Evolutionary conservation across 1,140 invertebrate species (phyloP).

Genomic region (Lerema accius): DNA sequence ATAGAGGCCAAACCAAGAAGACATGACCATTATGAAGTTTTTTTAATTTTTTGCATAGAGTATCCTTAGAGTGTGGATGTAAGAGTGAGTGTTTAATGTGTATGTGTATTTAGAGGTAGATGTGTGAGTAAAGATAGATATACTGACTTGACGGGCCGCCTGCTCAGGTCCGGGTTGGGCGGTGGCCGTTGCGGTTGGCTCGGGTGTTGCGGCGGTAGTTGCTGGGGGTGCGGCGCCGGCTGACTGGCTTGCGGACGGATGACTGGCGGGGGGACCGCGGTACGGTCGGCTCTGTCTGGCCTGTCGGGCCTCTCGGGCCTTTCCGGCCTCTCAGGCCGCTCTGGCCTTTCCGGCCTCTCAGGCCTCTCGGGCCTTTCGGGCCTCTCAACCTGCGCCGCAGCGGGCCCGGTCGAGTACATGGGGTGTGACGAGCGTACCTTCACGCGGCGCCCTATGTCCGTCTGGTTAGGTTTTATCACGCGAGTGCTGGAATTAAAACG

Average conservation of each 20-base stretch:
- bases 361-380: slow-evolving; percentile 47
- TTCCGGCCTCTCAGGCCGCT: slow-evolving; percentile 42
- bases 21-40: no score
- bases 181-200: slow-evolving; percentile 71
- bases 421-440: slow-evolving; percentile 85
- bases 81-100: no score
- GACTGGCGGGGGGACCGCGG: slow-evolving; percentile 45
- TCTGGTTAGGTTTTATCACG: slow-evolving; percentile 94
- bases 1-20: no score
- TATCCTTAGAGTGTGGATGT: no score
- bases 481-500: slow-evolving; percentile 87
- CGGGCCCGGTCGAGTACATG: slow-evolving; percentile 51
- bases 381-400: slow-evolving; percentile 46
- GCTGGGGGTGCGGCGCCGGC: slow-evolving; percentile 47
- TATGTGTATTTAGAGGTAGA: no score
- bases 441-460: slow-evolving; percentile 92
- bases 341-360: slow-evolving; percentile 44
- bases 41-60: no score
- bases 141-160: slow-evolving; percentile 87
- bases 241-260: slow-evolving; percentile 43
- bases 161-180: slow-evolving; percentile 86
- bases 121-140: no score
- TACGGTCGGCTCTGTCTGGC: slow-evolving; percentile 43
- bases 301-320: slow-evolving; percentile 50
- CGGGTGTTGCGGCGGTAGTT: slow-evolving; percentile 49